Evolutionary conservation across 2,888 invertebrate genomes (phyloP).

Genomic region (Bombyx huttoni): DNA sequence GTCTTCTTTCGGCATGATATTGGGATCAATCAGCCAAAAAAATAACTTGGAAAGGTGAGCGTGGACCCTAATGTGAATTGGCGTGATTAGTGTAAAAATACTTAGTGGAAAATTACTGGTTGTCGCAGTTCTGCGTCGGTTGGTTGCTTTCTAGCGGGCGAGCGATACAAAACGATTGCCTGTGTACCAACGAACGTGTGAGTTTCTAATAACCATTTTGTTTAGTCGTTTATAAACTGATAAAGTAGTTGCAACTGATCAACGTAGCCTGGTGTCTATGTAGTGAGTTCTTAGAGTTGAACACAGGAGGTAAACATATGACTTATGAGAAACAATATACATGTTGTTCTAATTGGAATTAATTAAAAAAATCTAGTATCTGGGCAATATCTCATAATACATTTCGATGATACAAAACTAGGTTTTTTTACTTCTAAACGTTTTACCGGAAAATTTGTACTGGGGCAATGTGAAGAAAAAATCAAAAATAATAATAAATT

Average conservation of each 20-base stretch:
- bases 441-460: no score
- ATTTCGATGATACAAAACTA: no score
- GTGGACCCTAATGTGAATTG: conserved; percentile 31
- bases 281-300: conserved; percentile 17
- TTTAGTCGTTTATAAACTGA: conserved; percentile 27
- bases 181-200: conserved; percentile 42
- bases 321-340: conserved; percentile 5
- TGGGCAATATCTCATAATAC: no score
- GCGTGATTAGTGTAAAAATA: conserved; percentile 25
- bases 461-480: no score
- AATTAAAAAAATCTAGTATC: neutral
- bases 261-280: conserved; percentile 12
- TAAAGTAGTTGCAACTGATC: conserved; percentile 21
- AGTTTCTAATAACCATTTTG: conserved; percentile 56
- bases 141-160: conserved; percentile 62
- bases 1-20: conserved; percentile 78
- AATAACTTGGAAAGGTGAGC: conserved; percentile 76
- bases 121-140: conserved; percentile 45
- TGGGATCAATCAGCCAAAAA: conserved; percentile 75
- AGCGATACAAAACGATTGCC: conserved; percentile 53
- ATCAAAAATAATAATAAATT: no score
- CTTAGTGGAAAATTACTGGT: conserved; percentile 59
- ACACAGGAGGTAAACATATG: conserved; percentile 44
- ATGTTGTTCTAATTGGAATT: neutral
- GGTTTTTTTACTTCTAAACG: no score